Base-by-base conservation (phyloP, 2,113 vertebrate species). In the Fulmarus glacialis region DNA sequence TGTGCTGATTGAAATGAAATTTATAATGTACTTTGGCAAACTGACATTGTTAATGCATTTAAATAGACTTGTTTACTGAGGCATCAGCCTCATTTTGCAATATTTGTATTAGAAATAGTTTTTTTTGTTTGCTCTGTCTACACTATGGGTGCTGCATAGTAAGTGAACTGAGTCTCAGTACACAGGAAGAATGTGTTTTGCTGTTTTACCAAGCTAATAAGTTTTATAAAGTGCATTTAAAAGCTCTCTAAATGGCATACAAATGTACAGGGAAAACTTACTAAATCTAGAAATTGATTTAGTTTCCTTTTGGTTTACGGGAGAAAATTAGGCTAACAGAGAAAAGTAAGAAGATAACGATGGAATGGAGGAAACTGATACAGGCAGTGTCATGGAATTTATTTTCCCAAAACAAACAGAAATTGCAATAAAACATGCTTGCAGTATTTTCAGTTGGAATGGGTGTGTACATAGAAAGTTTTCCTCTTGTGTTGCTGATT, bases 11-110 rank as follows among this genome's bases (percentile, higher is more conserved):
- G 64, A 95, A 96, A 94, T 91, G 26, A 96, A 90, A 63, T 97
- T 93, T 97, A 66, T 94, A 87, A 78, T 2, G 1, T 62, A 53
- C 18, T 97, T 98, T 91, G 80, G 45, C 63, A 97, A 94, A 89
- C 48, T 30, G 71, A 71, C 38, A 62, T 92, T 87, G 75, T 96
- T 97, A 95, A 96, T 97, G 62, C 64, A 93, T 97, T 97, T 98
- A 97, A 98, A 91, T 96, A 74, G 84, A 95, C 42, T 88, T 97
- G 78, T 97, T 97, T 97, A 91, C 64, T 81, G 52, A 73, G 50
- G 26, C n/a, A 79, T 96, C 34, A 90, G 74, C 45, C 73, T 97
- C 68, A 81, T 12, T 97, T 97, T 97, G 53, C 56, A 90, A 52
- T 78, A 78, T 93, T 97, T 96, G 26, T 95, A 92, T 87, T 97